Evolutionary conservation across 2,797 vertebrate genomes (phyloP).

Genomic region (Siniperca undulata): DNA sequence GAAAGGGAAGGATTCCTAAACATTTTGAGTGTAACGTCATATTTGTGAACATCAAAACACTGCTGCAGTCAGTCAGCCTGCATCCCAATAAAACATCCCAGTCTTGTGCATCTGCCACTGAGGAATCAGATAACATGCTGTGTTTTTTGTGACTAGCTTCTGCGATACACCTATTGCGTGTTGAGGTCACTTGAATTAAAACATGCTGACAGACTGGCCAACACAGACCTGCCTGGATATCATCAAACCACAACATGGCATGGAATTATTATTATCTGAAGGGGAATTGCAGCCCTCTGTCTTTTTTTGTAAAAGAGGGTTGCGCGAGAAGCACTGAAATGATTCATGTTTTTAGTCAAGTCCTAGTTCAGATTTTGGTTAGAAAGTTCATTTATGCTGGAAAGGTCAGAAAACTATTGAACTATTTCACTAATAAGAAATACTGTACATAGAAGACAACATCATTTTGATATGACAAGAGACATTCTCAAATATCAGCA

Average conservation of each 20-base stretch:
- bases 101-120: neutral
- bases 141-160: neutral
- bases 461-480: neutral
- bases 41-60: neutral
- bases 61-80: neutral
- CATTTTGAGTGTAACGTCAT: neutral
- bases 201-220: conserved; percentile 27
- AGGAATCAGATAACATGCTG: neutral
- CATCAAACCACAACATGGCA: neutral
- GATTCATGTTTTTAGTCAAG: neutral
- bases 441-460: neutral
- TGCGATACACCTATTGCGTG: neutral
- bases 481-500: neutral
- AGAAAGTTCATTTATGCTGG: neutral
- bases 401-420: neutral
- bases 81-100: neutral
- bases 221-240: conserved; percentile 6
- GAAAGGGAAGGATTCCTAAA: neutral
- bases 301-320: neutral
- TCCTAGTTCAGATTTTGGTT: neutral
- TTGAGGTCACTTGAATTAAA: conserved; percentile 30
- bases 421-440: neutral
- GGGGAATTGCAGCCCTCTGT: neutral
- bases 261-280: neutral
- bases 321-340: neutral